Evolutionary conservation across 1,140 invertebrate species (phyloP).

Genomic region (Scaptomyza hsui): DNA sequence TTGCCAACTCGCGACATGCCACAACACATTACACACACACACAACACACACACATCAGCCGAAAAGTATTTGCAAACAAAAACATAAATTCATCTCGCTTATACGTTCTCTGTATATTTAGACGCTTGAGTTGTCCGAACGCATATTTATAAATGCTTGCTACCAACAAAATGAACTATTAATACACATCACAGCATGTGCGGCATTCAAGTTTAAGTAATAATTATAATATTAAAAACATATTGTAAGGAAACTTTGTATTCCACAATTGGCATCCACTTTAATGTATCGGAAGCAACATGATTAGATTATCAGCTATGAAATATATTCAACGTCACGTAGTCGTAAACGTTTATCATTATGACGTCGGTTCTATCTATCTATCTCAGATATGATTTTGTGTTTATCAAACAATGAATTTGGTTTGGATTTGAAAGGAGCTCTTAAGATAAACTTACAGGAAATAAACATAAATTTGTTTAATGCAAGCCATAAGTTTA

Average conservation of each 20-base stretch:
- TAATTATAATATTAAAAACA: conserved; percentile 1
- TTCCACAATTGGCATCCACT: not conserved
- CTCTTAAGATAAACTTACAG: too few species aligned
- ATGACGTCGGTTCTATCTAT: not conserved
- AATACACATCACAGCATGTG: conserved; percentile 5
- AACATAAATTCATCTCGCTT: conserved; percentile 71
- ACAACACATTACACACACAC: conserved; percentile 31
- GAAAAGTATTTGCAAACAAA: conserved; percentile 81
- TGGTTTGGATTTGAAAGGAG: too few species aligned
- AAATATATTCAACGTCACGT: not conserved
- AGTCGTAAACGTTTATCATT: too few species aligned
- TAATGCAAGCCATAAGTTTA: too few species aligned
- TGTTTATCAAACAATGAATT: too few species aligned
- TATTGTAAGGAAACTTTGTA: not conserved
- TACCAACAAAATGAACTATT: conserved; percentile 14
- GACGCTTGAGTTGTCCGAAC: conserved; percentile 24
- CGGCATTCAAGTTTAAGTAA: conserved; percentile 13
- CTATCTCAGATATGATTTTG: too few species aligned
- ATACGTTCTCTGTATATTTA: conserved; percentile 53
- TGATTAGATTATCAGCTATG: conserved; percentile 10
- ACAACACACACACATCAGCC: conserved; percentile 1
- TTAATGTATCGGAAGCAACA: not conserved
- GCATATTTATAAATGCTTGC: conserved; percentile 58
- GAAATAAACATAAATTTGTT: too few species aligned
- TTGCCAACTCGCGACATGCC: conserved; percentile 53